A percentile compares a stretch with the other conserved stretches of the same genome.
Evolutionary conservation across 2,797 vertebrate genomes (phyloP).

Genomic region (Podarcis lilfordi): DNA sequence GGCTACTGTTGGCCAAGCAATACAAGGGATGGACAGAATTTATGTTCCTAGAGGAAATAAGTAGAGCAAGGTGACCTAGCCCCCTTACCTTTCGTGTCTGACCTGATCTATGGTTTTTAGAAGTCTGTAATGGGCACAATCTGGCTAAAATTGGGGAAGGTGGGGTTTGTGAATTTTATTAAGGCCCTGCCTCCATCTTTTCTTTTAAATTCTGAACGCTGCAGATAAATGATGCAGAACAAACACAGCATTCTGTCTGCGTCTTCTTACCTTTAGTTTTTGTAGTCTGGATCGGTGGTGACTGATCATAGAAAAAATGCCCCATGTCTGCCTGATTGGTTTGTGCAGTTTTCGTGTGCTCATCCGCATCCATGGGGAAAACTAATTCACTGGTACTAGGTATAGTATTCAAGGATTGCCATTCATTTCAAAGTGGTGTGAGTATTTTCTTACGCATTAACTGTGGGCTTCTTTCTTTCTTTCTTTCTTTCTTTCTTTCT

Average conservation of each 20-base stretch:
- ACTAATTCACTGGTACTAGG: neutral
- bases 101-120: neutral
- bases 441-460: neutral
- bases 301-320: neutral
- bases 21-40: neutral
- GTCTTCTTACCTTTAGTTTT: too few relatives aligned
- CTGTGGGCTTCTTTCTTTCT: constrained; percentile 65
- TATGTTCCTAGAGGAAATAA: neutral
- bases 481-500: constrained; percentile 56
- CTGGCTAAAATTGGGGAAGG: neutral
- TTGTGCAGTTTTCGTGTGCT: neutral
- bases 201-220: neutral
- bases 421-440: neutral
- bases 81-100: neutral
- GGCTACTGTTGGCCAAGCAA: neutral
- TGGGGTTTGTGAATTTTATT: neutral
- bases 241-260: neutral
- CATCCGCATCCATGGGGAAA: neutral
- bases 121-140: neutral
- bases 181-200: neutral
- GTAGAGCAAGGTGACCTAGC: neutral
- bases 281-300: neutral
- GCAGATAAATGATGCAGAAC: neutral
- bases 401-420: neutral
- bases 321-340: neutral